These are phyloP conservation scores for Loxodonta africana DNA, from an alignment of 2,113 vertebrate genomes.

Conservation along the genomic window DNA sequence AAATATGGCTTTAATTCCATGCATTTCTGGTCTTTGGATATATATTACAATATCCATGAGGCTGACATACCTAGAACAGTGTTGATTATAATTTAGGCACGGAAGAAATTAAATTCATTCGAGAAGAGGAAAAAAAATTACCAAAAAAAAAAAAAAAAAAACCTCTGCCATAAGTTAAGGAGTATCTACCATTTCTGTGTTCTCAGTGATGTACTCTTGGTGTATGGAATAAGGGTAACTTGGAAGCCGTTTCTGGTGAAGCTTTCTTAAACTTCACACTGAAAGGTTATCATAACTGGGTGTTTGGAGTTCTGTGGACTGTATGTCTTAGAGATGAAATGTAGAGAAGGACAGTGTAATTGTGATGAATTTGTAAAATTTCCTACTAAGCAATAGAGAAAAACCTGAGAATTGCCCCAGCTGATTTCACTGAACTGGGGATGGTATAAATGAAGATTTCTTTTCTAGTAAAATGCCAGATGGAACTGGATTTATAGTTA, in stretches of 20 bases:
- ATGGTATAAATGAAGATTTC: neutral
- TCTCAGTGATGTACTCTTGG: neutral
- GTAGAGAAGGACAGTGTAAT: neutral
- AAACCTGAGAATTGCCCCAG: neutral
- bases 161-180: neutral
- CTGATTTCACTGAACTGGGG: neutral
- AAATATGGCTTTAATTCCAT: neutral
- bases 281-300: neutral
- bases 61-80: neutral
- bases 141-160: neutral
- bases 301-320: neutral
- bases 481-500: neutral
- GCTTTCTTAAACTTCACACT: neutral
- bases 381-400: neutral
- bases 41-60: neutral
- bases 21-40: conserved; percentile 8
- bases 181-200: neutral
- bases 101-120: conserved; percentile 24
- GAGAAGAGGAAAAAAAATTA: conserved; percentile 35
- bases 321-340: neutral
- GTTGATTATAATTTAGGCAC: neutral
- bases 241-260: neutral
- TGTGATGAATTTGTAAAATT: neutral
- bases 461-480: conserved; percentile 21
- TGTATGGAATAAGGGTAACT: neutral